These are phyloP conservation scores for Oreamnos americanus DNA, from an alignment of 2,113 vertebrate species.

Conservation along the genomic window DNA sequence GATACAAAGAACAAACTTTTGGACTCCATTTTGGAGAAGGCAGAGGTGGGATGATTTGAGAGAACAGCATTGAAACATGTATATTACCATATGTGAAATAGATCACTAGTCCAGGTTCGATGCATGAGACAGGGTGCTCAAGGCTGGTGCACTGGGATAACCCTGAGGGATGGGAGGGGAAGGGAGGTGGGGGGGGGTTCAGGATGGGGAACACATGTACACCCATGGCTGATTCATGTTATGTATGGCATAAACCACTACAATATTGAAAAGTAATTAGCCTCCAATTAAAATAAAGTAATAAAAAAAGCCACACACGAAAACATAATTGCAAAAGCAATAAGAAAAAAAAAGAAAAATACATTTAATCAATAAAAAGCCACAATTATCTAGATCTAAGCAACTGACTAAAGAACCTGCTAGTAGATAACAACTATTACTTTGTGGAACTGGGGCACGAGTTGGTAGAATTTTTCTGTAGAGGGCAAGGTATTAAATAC, in stretches of 20 bases:
- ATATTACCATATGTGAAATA: neutral
- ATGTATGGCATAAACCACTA: neutral
- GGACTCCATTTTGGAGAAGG: neutral
- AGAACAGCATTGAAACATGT: neutral
- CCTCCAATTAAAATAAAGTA: neutral
- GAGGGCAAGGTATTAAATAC: neutral
- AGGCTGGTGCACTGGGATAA: neutral
- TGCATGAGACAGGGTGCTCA: neutral
- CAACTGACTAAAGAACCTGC: neutral
- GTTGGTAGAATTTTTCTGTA: neutral
- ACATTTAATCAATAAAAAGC: neutral
- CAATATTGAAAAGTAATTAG: neutral
- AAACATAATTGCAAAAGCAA: neutral
- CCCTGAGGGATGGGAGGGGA: neutral
- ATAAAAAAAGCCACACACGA: neutral
- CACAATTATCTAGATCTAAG: neutral
- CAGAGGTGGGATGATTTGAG: neutral
- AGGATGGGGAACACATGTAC: neutral
- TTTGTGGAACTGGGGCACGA: neutral
- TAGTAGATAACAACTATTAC: neutral
- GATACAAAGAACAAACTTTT: neutral
- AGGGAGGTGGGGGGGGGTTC: accelerated
- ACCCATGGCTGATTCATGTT: neutral
- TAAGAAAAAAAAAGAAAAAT: neutral
- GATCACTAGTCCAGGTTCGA: neutral